Conservation (phyloP, 2,797 vertebrate species). For the Sebastes itinus region DNA sequence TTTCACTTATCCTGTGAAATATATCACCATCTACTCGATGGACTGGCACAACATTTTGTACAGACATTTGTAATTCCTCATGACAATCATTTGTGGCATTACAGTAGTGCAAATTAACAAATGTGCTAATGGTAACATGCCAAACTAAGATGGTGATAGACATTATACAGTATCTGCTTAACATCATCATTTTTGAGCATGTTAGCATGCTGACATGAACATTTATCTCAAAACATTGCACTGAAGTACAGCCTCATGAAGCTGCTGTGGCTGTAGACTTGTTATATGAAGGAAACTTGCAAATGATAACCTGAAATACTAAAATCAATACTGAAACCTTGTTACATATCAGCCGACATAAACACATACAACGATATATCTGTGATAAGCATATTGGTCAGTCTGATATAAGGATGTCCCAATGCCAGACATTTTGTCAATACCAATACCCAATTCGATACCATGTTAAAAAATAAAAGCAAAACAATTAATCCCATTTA, state of each 20-base stretch:
- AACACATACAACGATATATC: background rate
- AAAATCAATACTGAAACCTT: background rate
- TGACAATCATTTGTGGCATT: background rate
- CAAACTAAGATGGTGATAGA: accelerated
- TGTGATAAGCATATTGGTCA: no score
- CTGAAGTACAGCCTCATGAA: no score
- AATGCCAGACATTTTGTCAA: no score
- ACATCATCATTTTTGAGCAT: background rate
- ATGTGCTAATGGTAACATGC: background rate
- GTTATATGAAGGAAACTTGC: background rate
- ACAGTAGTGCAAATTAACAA: background rate
- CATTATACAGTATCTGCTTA: background rate
- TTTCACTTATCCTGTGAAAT: no score
- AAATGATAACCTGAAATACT: background rate
- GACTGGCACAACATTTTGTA: background rate
- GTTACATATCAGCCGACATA: background rate
- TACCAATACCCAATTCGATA: no score
- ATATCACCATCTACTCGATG: no score
- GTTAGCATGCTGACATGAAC: no score
- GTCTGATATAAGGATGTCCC: no score
- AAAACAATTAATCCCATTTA: no score
- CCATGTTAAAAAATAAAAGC: no score
- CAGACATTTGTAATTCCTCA: background rate
- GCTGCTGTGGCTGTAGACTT: background rate
- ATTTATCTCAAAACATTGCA: no score